Base-by-base conservation (phyloP, 1,140 invertebrate genomes). In the Hylaeus anthracinus region DNA sequence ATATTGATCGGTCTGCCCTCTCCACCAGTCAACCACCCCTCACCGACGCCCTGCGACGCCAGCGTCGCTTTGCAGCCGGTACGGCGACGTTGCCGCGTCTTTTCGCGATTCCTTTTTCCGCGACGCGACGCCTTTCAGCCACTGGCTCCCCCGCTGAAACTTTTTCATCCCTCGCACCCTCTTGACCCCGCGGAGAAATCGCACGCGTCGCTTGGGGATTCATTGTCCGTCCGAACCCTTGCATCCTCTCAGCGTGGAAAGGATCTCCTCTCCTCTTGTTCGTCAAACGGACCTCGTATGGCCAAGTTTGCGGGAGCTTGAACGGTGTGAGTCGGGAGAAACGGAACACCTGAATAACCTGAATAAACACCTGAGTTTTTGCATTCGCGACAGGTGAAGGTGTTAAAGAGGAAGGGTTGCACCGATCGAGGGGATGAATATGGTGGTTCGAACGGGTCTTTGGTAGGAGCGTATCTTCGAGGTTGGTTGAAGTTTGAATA, bases 1-100 rank as follows among this genome's bases (percentile, higher is more conserved):
- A 92, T 92, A 92, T 92, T 91, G 91, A 92, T 92, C 91, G 90
- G 83, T 78, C 61, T n/a, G n/a, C 74, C 86, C 45, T 83, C 84
- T 82, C 61, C 39, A 82, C 71, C 73, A 56, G 60, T 41, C 64
- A 45, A 26, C 51, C 84, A 71, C 61, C 81, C 75, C 80, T 83
- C 63, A 74, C 78, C 81, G 63, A 69, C 74, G 79, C 75, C 66
- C 78, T 72, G n/a, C 72, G 79, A 67, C 60, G 78, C 72, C 70
- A 65, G 64, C 79, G 63, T 65, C 81, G 79, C 65, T 45, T 70
- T 84, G 77, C 75, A 79, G 53, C 74, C 79, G 60, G 51, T 51
- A 73, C 74, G 66, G 80, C 82, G 74, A 81, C 82, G 86, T 88
- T 89, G 84, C 86, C 88, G 84, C 83, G 78, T 88, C 85, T 87